Conservation (phyloP, 2,888 invertebrate genomes). For the Anodontia alba region DNA sequence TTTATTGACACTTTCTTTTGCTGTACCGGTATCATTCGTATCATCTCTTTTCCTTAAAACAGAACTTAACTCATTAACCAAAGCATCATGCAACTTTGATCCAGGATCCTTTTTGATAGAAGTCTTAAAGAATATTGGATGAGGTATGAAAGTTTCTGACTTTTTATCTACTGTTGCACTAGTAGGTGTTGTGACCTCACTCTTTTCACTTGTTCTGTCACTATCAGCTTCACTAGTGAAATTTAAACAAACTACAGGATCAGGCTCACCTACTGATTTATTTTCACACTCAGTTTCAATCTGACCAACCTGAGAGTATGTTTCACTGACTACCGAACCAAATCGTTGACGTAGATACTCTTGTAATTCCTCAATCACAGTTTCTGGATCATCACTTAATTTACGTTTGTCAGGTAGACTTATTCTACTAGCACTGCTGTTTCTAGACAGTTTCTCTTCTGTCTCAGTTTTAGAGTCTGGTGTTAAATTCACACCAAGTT, state of each 20-base stretch:
- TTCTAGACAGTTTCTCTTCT: neutral
- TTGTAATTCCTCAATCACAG: slow-evolving; percentile 59
- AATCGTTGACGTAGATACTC: slow-evolving; percentile 46
- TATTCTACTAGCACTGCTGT: neutral
- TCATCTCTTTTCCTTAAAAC: slow-evolving; percentile 70
- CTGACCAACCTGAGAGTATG: slow-evolving; percentile 9
- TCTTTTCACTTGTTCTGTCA: neutral
- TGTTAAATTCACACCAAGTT: neutral
- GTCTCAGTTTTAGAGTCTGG: neutral
- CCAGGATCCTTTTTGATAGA: slow-evolving; percentile 76
- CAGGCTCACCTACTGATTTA: neutral
- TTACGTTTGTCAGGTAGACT: slow-evolving; percentile 2
- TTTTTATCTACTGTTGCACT: neutral
- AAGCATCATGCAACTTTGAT: slow-evolving; percentile 73
- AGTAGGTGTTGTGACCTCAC: neutral
- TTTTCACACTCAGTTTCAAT: neutral
- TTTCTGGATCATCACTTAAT: slow-evolving; percentile 23
- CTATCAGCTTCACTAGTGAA: neutral
- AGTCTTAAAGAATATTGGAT: slow-evolving; percentile 76
- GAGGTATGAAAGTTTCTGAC: slow-evolving; percentile 44
- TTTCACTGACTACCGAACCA: slow-evolving; percentile 39
- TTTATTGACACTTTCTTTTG: slow-evolving; percentile 21
- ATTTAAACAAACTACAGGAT: slow-evolving; percentile 16
- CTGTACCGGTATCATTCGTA: neutral
- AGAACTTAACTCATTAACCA: slow-evolving; percentile 71